A percentile compares a stretch with the other conserved stretches of the same genome.
Evolutionary conservation across 2,113 vertebrate genomes (phyloP).

Genomic region (Syngnathus floridae): DNA sequence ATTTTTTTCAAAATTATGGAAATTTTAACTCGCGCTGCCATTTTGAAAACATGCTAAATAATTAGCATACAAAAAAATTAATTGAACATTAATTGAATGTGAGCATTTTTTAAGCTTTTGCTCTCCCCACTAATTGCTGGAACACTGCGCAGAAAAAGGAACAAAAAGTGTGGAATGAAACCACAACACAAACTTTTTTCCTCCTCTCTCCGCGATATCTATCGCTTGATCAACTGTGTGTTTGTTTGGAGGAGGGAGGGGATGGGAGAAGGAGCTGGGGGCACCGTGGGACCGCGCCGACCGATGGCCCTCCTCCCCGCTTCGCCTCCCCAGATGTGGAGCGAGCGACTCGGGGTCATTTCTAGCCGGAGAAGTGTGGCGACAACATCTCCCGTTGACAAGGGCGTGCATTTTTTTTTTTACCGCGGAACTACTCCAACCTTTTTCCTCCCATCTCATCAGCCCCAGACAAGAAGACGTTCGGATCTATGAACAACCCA

Average conservation of each 20-base stretch:
- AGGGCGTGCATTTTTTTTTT: slow-evolving; percentile 3
- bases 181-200: slow-evolving; percentile 11
- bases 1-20: too few relatives aligned
- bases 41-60: too few relatives aligned
- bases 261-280: neutral
- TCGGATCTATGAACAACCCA: slow-evolving; percentile 71
- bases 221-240: slow-evolving; percentile 14
- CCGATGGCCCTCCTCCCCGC: slow-evolving; percentile 20
- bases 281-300: slow-evolving; percentile 1
- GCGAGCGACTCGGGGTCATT: slow-evolving; percentile 51
- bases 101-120: too few relatives aligned
- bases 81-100: too few relatives aligned
- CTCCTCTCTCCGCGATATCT: neutral
- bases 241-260: neutral
- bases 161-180: slow-evolving; percentile 7
- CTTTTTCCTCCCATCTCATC: slow-evolving; percentile 22
- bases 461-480: slow-evolving; percentile 29
- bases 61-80: too few relatives aligned
- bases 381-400: slow-evolving; percentile 49
- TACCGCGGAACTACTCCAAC: slow-evolving; percentile 39
- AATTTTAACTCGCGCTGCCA: too few relatives aligned
- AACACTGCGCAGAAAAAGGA: neutral
- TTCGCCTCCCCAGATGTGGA: slow-evolving; percentile 39
- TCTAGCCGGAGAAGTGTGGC: slow-evolving; percentile 43
- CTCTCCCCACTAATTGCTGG: slow-evolving; percentile 2